These are phyloP conservation scores for Polyodon spathula DNA, from an alignment of 2,113 vertebrate genomes.

Conservation along the genomic window DNA sequence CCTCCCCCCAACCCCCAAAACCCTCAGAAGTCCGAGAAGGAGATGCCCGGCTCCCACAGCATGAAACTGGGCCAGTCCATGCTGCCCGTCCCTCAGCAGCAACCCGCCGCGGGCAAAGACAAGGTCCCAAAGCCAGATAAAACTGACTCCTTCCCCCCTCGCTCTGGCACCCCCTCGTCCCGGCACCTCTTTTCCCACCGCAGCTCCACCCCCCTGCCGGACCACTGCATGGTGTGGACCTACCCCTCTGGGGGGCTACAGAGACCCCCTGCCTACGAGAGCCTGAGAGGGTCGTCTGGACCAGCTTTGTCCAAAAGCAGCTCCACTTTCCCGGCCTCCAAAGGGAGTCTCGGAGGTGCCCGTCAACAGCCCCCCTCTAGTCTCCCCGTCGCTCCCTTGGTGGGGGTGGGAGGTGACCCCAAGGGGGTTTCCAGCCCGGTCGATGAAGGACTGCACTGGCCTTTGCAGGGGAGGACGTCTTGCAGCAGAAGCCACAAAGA, in stretches of 20 bases:
- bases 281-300: constrained; percentile 49
- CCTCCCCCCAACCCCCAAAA: constrained; percentile 77
- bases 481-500: constrained; percentile 71
- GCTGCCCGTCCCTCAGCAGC: constrained; percentile 19
- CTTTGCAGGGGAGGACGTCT: constrained; percentile 73
- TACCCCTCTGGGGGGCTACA: constrained; percentile 71
- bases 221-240: constrained; percentile 73
- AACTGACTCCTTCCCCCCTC: constrained; percentile 56
- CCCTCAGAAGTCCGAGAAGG: constrained; percentile 66
- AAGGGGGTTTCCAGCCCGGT: constrained; percentile 29
- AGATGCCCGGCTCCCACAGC: constrained; percentile 58
- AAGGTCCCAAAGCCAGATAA: constrained; percentile 38
- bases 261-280: constrained; percentile 79
- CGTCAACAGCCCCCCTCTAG: neutral
- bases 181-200: constrained; percentile 31
- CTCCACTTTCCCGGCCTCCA: constrained; percentile 27
- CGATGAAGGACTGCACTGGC: constrained; percentile 66
- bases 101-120: constrained; percentile 12
- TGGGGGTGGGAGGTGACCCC: constrained; percentile 51
- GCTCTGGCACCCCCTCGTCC: constrained; percentile 42
- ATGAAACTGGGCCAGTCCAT: constrained; percentile 56
- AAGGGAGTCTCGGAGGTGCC: neutral
- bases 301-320: constrained; percentile 31
- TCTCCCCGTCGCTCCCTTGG: constrained; percentile 24
- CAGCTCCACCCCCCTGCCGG: constrained; percentile 44